Conservation (phyloP, 2,888 invertebrate genomes). For the Rhyacophila evoluta region DNA sequence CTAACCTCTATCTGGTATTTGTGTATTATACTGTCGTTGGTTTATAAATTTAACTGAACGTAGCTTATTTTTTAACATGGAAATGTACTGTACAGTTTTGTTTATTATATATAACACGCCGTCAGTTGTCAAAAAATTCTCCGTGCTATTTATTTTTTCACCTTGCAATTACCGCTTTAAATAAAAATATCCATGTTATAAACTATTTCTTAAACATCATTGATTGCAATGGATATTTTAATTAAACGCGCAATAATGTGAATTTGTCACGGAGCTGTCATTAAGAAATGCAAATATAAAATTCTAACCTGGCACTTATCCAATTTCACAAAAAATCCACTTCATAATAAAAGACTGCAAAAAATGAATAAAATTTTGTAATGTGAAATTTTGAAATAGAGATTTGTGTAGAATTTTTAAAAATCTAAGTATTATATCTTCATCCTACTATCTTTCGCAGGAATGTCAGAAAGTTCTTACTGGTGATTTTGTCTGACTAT, state of each 20-base stretch:
- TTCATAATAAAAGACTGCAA: conserved; percentile 26
- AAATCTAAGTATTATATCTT: conserved; percentile 12
- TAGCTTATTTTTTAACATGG: neutral
- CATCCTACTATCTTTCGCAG: conserved; percentile 51
- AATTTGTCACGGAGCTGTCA: conserved; percentile 10
- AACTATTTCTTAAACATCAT: neutral
- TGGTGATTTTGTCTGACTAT: conserved; percentile 33
- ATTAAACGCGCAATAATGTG: conserved; percentile 7
- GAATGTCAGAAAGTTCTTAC: conserved; percentile 50
- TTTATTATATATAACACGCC: conserved; percentile 1
- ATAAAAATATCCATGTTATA: too few relatives aligned
- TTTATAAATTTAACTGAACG: neutral
- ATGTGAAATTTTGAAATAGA: conserved; percentile 15
- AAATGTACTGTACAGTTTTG: neutral
- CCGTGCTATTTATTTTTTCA: neutral
- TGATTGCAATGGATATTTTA: neutral
- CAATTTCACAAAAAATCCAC: conserved; percentile 40
- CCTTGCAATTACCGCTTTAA: too few relatives aligned
- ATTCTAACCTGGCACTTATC: conserved; percentile 36
- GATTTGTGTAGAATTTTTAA: neutral
- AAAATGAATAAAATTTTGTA: neutral
- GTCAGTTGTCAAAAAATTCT: neutral
- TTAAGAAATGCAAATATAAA: conserved; percentile 29
- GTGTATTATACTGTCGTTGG: neutral
- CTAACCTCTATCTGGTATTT: conserved; percentile 34